Percentiles rank a stretch among this genome's conserved stretches.
These are phyloP conservation scores for Ctena decussata DNA, from an alignment of 2,888 invertebrate genomes.

Conservation along the genomic window DNA sequence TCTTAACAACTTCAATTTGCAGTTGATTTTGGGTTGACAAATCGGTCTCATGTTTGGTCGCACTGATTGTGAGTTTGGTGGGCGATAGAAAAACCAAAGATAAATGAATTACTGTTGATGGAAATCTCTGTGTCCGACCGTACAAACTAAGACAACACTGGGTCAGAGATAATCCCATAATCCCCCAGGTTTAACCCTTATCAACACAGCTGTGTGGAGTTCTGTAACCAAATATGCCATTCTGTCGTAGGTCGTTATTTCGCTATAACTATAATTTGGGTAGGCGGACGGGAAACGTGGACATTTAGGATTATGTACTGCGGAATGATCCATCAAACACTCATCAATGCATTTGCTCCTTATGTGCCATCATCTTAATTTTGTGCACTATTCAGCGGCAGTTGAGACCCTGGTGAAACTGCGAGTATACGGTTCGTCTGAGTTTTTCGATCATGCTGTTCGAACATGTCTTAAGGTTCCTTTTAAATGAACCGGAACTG, in stretches of 20 bases:
- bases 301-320: too few species aligned
- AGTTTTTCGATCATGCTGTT: too few species aligned
- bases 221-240: neutral
- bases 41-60: neutral
- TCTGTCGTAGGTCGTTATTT: neutral
- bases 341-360: too few species aligned
- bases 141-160: neutral
- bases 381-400: too few species aligned
- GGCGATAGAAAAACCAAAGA: slow-evolving; percentile 15
- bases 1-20: neutral
- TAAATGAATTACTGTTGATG: slow-evolving; percentile 30
- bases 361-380: too few species aligned
- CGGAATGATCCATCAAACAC: too few species aligned
- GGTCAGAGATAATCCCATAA: slow-evolving; percentile 32
- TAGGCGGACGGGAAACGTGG: too few species aligned
- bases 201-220: slow-evolving; percentile 10
- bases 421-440: too few species aligned
- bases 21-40: neutral
- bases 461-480: too few species aligned
- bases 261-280: neutral
- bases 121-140: slow-evolving; percentile 20
- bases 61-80: neutral
- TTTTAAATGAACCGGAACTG: too few species aligned
- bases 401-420: too few species aligned
- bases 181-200: slow-evolving; percentile 32